Evolutionary conservation across 2,888 invertebrate genomes (phyloP), one percentile per base, ranked within the genome.

Genomic region (Eupithecia inturbata): DNA sequence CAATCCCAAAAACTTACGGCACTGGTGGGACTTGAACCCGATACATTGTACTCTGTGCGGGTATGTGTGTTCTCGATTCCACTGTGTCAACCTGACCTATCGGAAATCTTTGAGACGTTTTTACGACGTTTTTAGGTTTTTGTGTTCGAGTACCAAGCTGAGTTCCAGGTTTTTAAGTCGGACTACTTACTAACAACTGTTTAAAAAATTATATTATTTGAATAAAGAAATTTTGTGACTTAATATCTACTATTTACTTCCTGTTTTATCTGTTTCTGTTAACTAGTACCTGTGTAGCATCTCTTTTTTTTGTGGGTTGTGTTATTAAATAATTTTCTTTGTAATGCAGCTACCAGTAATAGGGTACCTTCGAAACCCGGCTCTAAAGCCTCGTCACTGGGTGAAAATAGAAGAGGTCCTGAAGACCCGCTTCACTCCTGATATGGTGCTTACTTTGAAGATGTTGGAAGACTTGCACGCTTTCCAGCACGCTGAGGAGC

Each of bases 301-400:
- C 9, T 36, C 36, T 53, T 53, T 7, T 49, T 7, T 10, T 49
- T 49, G 9, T 22, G 22, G 12, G 10, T 12, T 6, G 0, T 53
- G n/a, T 5, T 26, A 26, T 4, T 53, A 57, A 57, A 26, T 57
- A 60, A 3, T 7, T 36, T 45, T 16, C 7, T 73, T 41, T 26
- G 19, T 31, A 77, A 57, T 26, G 26, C 84, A 96, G 95, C 85
- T 98, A 69, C 97, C 98, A 0, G 96, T 97, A 4, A 96, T 98
- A 81, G 95, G 96, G 1, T 97, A 97, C 84, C 92, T 98, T 53
- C 95, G 98, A 69, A 98, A 98, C 91, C 97, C 97, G 0, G 95
- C 96, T 28, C 89, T 98, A 68, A 97, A 97, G 84, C 93, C 95
- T 70, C 96, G 98, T 0, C 98, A 98, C 87, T 98, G 98, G 98